Base-by-base conservation (phyloP, 2,888 invertebrate species). In the Paralinhomoeus sp. region DNA sequence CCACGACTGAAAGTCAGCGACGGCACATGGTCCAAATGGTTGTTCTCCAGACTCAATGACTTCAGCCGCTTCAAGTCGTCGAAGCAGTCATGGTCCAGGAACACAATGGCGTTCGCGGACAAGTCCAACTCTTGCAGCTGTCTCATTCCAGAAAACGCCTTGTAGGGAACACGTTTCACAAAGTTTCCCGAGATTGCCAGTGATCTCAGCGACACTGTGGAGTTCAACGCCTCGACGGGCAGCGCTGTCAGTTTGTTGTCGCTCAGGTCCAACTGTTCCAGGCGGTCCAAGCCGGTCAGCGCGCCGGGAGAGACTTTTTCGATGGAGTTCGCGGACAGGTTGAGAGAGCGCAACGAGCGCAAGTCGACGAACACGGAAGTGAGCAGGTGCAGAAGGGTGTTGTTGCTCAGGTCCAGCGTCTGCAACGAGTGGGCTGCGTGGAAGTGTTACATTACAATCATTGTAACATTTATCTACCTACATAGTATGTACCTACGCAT, bases 301-400 rank as follows among this genome's bases (percentile, higher is more conserved):
- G 40, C 35, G 3, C 46, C 46, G 12, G 46, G 46, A 9, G 46
- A 39, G 3, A 46, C 35, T 9, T 3, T 20, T 2, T 18, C 17
- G 13, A 46, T 40, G 18, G 31, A 15, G 23, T 46, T 46, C 5
- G 15, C 9, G 3, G 39, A 37, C 3, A 45, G 7, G 24, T 46
- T 46, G 22, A 46, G 38, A 7, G 31, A 12, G 24, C 45, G 41
- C 44, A 46, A 24, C 2, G n/a, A n/a, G n/a, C 42, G 40, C 23
- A 46, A 33, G 22, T 46, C 46, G 24, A 22, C 24, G 33, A 46
- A 46, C 9, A 45, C 41, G 15, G 46, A 36, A 3, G 46, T 46
- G 27, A 12, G 12, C 5, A 27, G 27, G 12, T 12, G 27, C 7
- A 12, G 7, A 5, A 27, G 27, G 7, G 27, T 9, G 27, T 27